Evolutionary conservation across 2,888 invertebrate genomes (phyloP).

Genomic region (Aporophyla lueneburgensis): DNA sequence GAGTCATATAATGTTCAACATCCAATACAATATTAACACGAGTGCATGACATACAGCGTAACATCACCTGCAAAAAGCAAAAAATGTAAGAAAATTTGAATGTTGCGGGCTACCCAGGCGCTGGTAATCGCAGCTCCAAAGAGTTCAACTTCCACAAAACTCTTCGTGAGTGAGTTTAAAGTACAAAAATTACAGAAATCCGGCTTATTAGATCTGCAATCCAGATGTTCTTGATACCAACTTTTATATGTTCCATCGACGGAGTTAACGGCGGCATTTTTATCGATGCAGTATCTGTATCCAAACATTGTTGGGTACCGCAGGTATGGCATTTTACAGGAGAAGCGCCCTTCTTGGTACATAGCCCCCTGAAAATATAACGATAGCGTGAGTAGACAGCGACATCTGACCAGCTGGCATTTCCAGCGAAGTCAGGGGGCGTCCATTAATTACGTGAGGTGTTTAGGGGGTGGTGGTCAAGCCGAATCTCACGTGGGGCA

Average conservation of each 20-base stretch:
- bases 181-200: neutral
- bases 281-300: conserved; percentile 86
- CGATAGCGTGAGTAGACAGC: no score
- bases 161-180: neutral
- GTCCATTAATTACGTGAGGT: no score
- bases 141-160: neutral
- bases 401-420: no score
- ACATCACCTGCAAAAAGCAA: no score
- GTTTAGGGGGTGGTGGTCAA: no score
- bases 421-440: neutral
- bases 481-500: no score
- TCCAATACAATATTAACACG: no score
- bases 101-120: no score
- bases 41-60: no score
- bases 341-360: conserved; percentile 87
- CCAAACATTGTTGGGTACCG: conserved; percentile 83
- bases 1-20: no score
- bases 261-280: conserved; percentile 83
- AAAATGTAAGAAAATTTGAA: no score
- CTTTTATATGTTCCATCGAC: conserved; percentile 86
- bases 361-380: conserved; percentile 81
- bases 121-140: no score
- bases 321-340: conserved; percentile 84
- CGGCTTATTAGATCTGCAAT: neutral
- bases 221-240: conserved; percentile 64